These are phyloP conservation scores for Epicauta chinensis DNA, from an alignment of 1,140 invertebrate genomes.

Conservation along the genomic window DNA sequence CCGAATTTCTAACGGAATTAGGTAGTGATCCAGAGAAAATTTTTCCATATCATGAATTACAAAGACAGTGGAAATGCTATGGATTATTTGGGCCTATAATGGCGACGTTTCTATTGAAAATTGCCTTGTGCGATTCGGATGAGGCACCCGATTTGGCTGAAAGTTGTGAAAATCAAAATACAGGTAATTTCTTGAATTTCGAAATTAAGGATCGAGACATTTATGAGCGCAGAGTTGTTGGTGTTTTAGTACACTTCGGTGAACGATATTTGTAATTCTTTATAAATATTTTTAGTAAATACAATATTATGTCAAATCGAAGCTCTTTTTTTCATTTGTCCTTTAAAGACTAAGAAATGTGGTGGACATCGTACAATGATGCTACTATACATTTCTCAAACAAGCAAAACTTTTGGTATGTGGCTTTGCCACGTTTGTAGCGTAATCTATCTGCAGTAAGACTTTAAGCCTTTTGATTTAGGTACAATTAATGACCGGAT, in stretches of 20 bases:
- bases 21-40: conserved; percentile 35
- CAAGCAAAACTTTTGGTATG: no score
- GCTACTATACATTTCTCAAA: no score
- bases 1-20: conserved; percentile 5
- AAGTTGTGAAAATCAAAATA: conserved; percentile 15
- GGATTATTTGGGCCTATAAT: conserved; percentile 33
- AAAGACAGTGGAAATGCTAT: conserved; percentile 38
- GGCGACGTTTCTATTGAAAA: conserved; percentile 12
- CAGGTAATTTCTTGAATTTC: conserved; percentile 4
- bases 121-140: conserved; percentile 2
- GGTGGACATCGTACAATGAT: no score
- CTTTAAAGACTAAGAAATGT: no score
- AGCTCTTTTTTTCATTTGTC: no score
- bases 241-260: conserved; percentile 23
- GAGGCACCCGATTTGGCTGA: conserved; percentile 21
- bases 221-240: conserved; percentile 19
- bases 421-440: no score
- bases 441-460: no score
- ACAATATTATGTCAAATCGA: no score
- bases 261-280: conserved; percentile 14
- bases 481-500: no score
- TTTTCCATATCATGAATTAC: conserved; percentile 42
- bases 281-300: no score
- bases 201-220: conserved; percentile 18
- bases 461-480: no score